Percentiles rank a stretch among this genome's conserved stretches.
Conservation (phyloP, 2,797 vertebrate genomes). For the Myiotriccus ornatus region DNA sequence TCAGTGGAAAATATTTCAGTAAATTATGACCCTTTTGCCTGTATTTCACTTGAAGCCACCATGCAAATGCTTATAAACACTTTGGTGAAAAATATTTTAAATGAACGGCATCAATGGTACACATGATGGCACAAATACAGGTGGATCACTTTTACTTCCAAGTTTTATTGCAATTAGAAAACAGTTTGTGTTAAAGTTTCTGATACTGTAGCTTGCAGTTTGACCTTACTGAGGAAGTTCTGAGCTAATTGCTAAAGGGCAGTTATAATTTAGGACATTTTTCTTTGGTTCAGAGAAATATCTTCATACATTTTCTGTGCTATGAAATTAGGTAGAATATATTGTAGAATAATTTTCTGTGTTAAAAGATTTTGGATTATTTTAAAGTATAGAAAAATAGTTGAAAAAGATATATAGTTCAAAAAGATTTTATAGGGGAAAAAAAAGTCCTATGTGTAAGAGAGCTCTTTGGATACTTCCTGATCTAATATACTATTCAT, state of each 20-base stretch:
- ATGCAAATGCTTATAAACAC: neutral
- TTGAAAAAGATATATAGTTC: too few species aligned
- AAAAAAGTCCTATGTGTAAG: neutral
- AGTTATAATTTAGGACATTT: neutral
- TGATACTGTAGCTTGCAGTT: neutral
- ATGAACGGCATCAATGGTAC: neutral
- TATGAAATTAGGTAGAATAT: neutral
- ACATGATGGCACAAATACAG: neutral
- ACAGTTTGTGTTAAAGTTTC: neutral
- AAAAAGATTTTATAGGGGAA: neutral
- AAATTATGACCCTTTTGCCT: neutral
- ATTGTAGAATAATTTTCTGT: neutral
- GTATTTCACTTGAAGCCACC: neutral
- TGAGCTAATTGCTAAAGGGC: neutral
- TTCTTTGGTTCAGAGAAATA: neutral
- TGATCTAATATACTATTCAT: neutral
- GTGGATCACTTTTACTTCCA: neutral
- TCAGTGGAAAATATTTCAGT: neutral
- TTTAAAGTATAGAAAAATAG: neutral
- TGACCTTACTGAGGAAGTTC: neutral
- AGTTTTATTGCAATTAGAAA: conserved; percentile 7
- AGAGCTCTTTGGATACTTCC: neutral
- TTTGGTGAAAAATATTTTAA: neutral
- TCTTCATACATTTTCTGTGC: neutral
- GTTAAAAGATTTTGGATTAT: neutral